phyloP scores from a whole-genome alignment of 2,113 vertebrate genomes.

The Phainopepla nitens region DNA sequence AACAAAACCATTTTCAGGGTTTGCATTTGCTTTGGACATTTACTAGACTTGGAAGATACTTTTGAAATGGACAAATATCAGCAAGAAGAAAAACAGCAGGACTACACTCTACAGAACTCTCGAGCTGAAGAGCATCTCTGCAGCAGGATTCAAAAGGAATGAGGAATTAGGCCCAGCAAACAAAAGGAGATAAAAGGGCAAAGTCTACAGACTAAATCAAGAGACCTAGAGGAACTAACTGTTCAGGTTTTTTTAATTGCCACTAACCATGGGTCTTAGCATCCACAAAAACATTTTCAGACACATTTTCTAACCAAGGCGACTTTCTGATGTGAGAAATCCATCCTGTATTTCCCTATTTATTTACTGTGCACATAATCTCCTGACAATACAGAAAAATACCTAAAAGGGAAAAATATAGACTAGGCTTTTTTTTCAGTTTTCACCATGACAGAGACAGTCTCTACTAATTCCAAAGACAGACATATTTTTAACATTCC shows the following conservation, averaged over 20 bases:
- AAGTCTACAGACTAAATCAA: neutral
- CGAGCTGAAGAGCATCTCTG: neutral
- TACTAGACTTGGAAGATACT: neutral
- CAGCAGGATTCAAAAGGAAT: neutral
- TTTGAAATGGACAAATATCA: neutral
- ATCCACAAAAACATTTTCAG: neutral
- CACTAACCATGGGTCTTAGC: neutral
- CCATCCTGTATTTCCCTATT: neutral
- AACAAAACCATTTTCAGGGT: neutral
- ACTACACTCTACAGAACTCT: neutral
- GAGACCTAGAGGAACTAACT: neutral
- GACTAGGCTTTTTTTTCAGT: neutral
- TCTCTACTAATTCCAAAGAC: neutral
- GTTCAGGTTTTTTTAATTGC: neutral
- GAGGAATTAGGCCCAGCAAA: neutral
- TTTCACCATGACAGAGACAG: neutral
- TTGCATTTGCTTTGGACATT: neutral
- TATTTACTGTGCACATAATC: neutral
- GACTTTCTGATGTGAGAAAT: neutral
- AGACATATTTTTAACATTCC: neutral
- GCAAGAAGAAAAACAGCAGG: neutral
- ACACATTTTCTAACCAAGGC: neutral
- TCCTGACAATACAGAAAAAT: neutral
- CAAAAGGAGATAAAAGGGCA: neutral
- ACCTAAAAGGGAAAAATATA: neutral